Percentiles rank a stretch among this genome's conserved stretches.
These are phyloP conservation scores for Trichacis sp. DNA, from an alignment of 2,888 invertebrate species.

Conservation along the genomic window DNA sequence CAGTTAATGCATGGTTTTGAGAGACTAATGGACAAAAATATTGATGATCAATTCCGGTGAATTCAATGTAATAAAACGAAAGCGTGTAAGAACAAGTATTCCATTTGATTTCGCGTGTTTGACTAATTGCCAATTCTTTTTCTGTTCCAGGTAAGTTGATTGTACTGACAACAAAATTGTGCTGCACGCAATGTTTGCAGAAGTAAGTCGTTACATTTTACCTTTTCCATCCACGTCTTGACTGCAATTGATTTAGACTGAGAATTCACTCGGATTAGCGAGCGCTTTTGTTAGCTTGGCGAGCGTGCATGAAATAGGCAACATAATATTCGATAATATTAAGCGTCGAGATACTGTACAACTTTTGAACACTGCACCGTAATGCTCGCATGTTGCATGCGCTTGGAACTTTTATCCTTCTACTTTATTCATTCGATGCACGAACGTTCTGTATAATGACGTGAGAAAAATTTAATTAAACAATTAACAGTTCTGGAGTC, in stretches of 20 bases:
- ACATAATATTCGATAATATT: constrained; percentile 4
- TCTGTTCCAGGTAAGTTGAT: too few relatives aligned
- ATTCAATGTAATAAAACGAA: too few relatives aligned
- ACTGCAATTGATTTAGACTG: too few relatives aligned
- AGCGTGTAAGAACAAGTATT: too few relatives aligned
- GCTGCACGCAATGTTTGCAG: too few relatives aligned
- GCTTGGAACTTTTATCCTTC: constrained; percentile 1
- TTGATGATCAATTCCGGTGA: background rate
- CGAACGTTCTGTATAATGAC: constrained; percentile 1
- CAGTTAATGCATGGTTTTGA: background rate
- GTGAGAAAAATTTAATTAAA: constrained; percentile 1
- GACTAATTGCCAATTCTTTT: too few relatives aligned
- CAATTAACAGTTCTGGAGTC: background rate
- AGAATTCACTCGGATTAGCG: constrained; percentile 7
- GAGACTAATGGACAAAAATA: background rate
- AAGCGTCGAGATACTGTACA: constrained; percentile 7
- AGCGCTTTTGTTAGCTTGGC: background rate
- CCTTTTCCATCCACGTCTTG: too few relatives aligned
- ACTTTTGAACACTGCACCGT: constrained; percentile 1
- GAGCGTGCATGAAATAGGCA: constrained; percentile 12
- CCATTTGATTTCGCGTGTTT: too few relatives aligned
- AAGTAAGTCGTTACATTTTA: constrained; percentile 2
- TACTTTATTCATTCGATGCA: constrained; percentile 7
- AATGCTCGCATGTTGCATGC: constrained; percentile 6
- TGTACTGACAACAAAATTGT: too few relatives aligned